These are phyloP conservation scores for Pygoscelis adeliae DNA, from an alignment of 2,113 vertebrate genomes.

Conservation along the genomic window DNA sequence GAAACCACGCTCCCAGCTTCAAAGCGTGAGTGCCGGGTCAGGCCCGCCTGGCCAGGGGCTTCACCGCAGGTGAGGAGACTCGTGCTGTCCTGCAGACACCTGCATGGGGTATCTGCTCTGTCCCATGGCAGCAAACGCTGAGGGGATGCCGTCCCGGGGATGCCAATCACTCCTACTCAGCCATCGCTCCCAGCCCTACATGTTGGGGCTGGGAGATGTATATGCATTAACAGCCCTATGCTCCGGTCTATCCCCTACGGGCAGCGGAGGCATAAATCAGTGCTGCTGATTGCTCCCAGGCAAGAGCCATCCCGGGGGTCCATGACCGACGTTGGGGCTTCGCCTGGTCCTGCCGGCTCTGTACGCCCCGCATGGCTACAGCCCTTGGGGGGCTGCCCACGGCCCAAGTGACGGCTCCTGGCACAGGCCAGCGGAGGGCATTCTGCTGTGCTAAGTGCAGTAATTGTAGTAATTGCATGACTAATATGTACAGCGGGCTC, in stretches of 20 bases:
- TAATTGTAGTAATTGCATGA: background rate
- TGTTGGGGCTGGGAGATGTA: background rate
- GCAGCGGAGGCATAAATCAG: background rate
- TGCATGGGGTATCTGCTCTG: background rate
- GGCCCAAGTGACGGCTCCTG: rapidly evolving
- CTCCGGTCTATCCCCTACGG: rapidly evolving
- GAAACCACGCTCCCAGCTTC: background rate
- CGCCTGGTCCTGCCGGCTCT: rapidly evolving
- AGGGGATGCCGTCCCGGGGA: rapidly evolving
- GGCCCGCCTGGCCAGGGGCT: background rate
- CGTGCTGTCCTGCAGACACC: rapidly evolving
- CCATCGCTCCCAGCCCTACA: background rate
- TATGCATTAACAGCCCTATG: rapidly evolving
- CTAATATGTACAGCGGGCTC: background rate
- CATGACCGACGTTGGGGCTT: background rate
- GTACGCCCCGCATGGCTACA: rapidly evolving
- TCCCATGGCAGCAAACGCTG: background rate
- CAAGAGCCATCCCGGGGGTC: background rate
- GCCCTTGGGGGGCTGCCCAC: background rate
- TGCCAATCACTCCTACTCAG: rapidly evolving
- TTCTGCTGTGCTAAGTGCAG: background rate
- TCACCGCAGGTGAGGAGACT: rapidly evolving
- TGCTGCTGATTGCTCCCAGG: background rate
- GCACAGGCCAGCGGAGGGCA: background rate
- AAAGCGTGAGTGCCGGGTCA: rapidly evolving